phyloP scores from a whole-genome alignment of 64 coral and sea anemone species.

The Stichodactyla mertensii region DNA sequence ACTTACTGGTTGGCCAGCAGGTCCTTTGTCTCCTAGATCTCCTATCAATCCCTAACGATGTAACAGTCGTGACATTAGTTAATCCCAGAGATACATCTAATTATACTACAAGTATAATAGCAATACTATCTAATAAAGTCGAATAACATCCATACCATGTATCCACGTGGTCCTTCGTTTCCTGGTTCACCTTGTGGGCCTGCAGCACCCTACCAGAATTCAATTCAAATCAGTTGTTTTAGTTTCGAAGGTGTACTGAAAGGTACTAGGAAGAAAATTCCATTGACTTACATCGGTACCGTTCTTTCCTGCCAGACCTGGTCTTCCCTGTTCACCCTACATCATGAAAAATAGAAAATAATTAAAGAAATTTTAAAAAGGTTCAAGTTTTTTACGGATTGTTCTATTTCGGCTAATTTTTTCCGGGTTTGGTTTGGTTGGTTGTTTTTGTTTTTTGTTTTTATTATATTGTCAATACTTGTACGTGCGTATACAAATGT shows the following conservation, averaged over 20 bases:
- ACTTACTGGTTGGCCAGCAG: constrained; percentile 23
- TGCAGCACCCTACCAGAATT: constrained; percentile 21
- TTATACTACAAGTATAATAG: not conserved
- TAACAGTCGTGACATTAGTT: not conserved
- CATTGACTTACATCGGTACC: constrained; percentile 39
- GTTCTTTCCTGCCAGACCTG: constrained; percentile 22
- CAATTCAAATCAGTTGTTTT: not conserved
- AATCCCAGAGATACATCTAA: not conserved
- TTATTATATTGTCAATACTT: not conserved
- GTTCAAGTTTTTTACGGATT: no score
- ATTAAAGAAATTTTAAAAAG: not conserved
- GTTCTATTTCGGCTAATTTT: no score
- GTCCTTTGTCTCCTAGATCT: constrained; percentile 12
- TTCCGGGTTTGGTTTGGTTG: no score
- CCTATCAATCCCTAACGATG: not conserved
- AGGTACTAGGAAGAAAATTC: not conserved
- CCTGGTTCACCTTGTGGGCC: constrained; percentile 41
- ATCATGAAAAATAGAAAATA: not conserved
- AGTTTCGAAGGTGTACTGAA: not conserved
- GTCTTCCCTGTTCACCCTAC: constrained; percentile 10
- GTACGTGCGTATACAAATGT: no score
- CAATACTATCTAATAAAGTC: no score
- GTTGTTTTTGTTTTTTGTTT: not conserved
- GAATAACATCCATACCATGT: constrained; percentile 20
- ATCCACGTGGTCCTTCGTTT: constrained; percentile 36